phyloP scores from a whole-genome alignment of 2,888 invertebrate genomes.

The Epicampocera succincta region DNA sequence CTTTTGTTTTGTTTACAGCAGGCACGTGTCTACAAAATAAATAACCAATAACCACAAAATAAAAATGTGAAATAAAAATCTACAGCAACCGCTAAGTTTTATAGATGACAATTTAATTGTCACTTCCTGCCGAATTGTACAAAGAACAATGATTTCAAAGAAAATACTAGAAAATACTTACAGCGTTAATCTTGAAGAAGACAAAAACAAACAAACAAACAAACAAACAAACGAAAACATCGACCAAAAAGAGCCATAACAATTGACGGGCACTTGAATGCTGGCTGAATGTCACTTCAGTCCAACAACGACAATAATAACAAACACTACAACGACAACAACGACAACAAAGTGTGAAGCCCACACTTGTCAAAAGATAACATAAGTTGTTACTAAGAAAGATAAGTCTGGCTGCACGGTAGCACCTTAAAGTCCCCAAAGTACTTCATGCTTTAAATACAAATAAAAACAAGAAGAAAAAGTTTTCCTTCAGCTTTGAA shows the following conservation, averaged over 20 bases:
- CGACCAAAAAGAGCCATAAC: conserved; percentile 31
- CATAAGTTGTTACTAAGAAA: conserved; percentile 47
- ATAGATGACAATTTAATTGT: conserved; percentile 77
- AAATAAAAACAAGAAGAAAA: conserved; percentile 28
- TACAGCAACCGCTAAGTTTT: conserved; percentile 72
- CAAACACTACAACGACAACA: conserved; percentile 45
- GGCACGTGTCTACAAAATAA: conserved; percentile 46
- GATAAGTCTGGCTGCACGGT: conserved; percentile 33
- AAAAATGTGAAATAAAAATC: background rate
- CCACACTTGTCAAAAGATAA: conserved; percentile 67
- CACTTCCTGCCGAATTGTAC: conserved; percentile 75
- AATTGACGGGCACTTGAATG: conserved; percentile 67
- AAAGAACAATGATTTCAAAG: conserved; percentile 32
- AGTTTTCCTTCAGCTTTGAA: conserved; percentile 26
- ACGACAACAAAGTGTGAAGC: conserved; percentile 55
- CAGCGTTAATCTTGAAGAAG: conserved; percentile 28
- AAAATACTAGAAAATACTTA: conserved; percentile 35
- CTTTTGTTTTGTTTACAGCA: conserved; percentile 38
- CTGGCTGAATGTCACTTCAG: conserved; percentile 65
- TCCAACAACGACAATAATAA: conserved; percentile 51
- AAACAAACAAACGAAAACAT: conserved; percentile 2
- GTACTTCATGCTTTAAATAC: conserved; percentile 38
- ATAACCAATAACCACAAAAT: background rate
- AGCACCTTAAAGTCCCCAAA: conserved; percentile 62
- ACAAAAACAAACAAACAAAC: conserved; percentile 10